Evolutionary conservation across 2,113 vertebrate genomes (phyloP).

Genomic region (Peromyscus californicus): DNA sequence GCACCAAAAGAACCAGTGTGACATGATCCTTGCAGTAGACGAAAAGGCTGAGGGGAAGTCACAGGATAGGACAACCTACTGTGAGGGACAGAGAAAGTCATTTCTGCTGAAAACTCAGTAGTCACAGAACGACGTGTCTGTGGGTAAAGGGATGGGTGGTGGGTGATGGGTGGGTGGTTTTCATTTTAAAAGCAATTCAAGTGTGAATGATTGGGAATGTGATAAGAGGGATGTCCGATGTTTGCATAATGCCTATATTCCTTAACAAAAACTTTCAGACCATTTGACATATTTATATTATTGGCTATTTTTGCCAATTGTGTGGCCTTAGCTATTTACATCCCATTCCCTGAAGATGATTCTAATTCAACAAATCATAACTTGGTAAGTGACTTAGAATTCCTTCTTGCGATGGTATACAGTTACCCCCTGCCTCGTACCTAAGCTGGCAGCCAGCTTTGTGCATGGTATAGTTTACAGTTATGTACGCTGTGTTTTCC

Average conservation of each 20-base stretch:
- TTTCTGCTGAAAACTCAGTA: conserved; percentile 22
- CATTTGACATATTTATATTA: conserved; percentile 99
- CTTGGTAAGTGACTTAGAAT: conserved; percentile 93
- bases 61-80: conserved; percentile 48
- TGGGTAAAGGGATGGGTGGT: not conserved
- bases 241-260: conserved; percentile 80
- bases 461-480: conserved; percentile 43
- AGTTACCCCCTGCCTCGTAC: not conserved
- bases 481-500: not conserved
- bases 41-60: conserved; percentile 60
- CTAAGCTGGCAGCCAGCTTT: conserved; percentile 35
- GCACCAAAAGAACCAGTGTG: conserved; percentile 58
- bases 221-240: conserved; percentile 52
- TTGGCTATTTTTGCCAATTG: conserved; percentile 99
- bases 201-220: conserved; percentile 47
- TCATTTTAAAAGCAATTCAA: conserved; percentile 64
- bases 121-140: conserved; percentile 23
- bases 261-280: conserved; percentile 94
- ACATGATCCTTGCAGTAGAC: conserved; percentile 5
- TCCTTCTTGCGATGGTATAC: conserved; percentile 44
- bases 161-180: not conserved
- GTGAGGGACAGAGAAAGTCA: conserved; percentile 12
- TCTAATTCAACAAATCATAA: conserved; percentile 99
- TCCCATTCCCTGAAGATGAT: conserved; percentile 99
- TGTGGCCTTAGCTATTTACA: conserved; percentile 99